Conservation (phyloP, 2,888 invertebrate species). For the Ethmia dodecea region DNA sequence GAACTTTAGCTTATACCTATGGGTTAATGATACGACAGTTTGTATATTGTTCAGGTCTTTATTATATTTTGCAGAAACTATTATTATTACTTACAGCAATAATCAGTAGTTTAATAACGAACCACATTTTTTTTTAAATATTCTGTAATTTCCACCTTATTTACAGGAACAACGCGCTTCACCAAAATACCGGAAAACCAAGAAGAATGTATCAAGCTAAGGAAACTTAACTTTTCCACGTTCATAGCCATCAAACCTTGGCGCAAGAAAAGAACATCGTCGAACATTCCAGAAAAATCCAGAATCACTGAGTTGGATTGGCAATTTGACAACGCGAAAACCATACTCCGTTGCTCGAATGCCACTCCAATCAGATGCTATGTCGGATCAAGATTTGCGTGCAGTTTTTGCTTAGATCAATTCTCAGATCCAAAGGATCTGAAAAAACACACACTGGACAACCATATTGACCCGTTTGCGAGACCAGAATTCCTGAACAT, state of each 20-base stretch:
- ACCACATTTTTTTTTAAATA: too few relatives aligned
- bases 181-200: neutral
- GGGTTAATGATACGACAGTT: too few relatives aligned
- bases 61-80: too few relatives aligned
- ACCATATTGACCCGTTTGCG: constrained; percentile 28
- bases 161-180: too few relatives aligned
- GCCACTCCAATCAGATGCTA: constrained; percentile 48
- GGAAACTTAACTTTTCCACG: constrained; percentile 8
- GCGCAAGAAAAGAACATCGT: constrained; percentile 15
- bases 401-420: constrained; percentile 51
- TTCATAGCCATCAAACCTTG: constrained; percentile 10
- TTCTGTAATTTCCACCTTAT: too few relatives aligned
- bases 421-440: constrained; percentile 40
- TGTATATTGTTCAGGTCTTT: too few relatives aligned
- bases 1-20: too few relatives aligned
- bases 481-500: constrained; percentile 33
- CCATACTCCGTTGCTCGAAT: constrained; percentile 42
- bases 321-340: constrained; percentile 49
- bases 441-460: constrained; percentile 39
- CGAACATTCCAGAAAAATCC: constrained; percentile 14
- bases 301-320: constrained; percentile 41
- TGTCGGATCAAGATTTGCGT: constrained; percentile 39
- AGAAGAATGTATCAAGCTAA: constrained; percentile 9
- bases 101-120: too few relatives aligned
- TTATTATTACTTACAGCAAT: too few relatives aligned